Percentiles rank a stretch among this genome's conserved stretches.
Evolutionary conservation across 2,797 vertebrate species (phyloP).

Genomic region (Amblyraja radiata): DNA sequence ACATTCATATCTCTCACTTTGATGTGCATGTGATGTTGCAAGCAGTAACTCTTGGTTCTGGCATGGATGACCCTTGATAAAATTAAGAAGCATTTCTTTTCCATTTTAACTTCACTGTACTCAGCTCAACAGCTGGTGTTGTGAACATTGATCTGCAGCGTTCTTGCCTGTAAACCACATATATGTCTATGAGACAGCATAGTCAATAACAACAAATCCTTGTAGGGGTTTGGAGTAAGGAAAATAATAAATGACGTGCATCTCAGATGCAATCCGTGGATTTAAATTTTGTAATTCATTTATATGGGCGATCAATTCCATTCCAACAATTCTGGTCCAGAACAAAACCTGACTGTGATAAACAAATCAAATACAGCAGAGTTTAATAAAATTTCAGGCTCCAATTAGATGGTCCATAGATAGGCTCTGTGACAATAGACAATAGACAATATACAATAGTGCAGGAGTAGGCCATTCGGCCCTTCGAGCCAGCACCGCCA

Average conservation of each 20-base stretch:
- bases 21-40: neutral
- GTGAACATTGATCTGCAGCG: neutral
- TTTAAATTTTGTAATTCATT: neutral
- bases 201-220: neutral
- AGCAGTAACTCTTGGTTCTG: neutral
- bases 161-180: neutral
- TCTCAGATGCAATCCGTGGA: neutral
- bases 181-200: neutral
- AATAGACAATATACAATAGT: too few relatives aligned
- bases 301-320: neutral
- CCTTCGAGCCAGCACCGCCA: too few relatives aligned
- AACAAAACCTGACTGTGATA: neutral
- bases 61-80: neutral
- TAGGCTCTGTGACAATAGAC: neutral
- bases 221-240: neutral
- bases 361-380: neutral
- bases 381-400: neutral
- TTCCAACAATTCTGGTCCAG: neutral
- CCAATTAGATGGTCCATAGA: neutral
- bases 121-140: neutral
- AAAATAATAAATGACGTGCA: neutral
- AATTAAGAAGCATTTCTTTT: neutral
- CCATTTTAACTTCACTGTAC: neutral
- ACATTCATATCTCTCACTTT: neutral
- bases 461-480: too few relatives aligned